These are phyloP conservation scores for Gymnopithys bicolor DNA, from an alignment of 2,797 vertebrate genomes.

Conservation along the genomic window DNA sequence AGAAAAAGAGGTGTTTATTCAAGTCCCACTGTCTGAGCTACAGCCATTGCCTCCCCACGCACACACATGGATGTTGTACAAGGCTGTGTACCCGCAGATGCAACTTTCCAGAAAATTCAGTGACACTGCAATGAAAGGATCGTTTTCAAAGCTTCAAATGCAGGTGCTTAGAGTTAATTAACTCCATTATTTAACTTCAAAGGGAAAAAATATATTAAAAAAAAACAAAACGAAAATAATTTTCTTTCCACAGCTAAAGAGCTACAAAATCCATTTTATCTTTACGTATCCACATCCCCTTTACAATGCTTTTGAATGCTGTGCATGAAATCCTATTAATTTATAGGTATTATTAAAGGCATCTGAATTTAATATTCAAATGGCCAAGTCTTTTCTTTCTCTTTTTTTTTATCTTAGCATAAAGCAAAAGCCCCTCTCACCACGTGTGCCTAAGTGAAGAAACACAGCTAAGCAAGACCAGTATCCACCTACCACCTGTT, in stretches of 20 bases:
- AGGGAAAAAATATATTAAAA: slow-evolving; percentile 21
- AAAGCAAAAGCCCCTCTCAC: background rate
- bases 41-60: accelerated
- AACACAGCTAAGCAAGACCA: background rate
- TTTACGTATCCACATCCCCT: slow-evolving; percentile 42
- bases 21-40: background rate
- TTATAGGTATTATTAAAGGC: slow-evolving; percentile 55
- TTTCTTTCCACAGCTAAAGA: slow-evolving; percentile 38
- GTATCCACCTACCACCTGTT: background rate
- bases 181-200: slow-evolving; percentile 64
- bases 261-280: slow-evolving; percentile 61
- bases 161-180: slow-evolving; percentile 65
- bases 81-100: background rate
- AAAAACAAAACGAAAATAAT: slow-evolving; percentile 50
- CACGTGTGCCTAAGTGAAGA: background rate
- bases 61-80: accelerated
- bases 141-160: slow-evolving; percentile 28
- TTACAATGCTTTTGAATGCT: slow-evolving; percentile 51
- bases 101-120: slow-evolving; percentile 36
- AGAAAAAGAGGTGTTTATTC: background rate
- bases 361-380: slow-evolving; percentile 49
- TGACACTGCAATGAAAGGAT: slow-evolving; percentile 16
- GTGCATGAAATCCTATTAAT: slow-evolving; percentile 62
- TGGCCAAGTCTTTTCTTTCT: background rate
- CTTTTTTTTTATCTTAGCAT: background rate